Evolutionary conservation across 2,888 invertebrate genomes (phyloP).

Genomic region (Blastobasis adustella): DNA sequence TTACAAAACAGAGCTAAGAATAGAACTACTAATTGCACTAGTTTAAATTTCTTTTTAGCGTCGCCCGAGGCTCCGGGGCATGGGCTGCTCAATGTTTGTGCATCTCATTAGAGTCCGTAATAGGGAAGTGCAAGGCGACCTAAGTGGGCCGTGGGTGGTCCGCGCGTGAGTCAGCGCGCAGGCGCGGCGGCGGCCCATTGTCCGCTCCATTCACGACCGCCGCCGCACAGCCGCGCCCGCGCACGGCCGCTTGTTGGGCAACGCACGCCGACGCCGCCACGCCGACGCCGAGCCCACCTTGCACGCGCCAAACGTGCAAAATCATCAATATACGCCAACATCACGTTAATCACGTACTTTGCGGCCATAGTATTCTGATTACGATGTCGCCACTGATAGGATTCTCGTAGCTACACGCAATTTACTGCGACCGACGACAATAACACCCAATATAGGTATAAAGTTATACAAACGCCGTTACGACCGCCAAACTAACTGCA

Average conservation of each 20-base stretch:
- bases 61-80: background rate
- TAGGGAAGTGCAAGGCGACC: conserved; percentile 15
- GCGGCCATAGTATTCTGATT: too few species aligned
- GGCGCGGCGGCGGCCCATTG: conserved; percentile 29
- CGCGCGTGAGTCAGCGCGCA: conserved; percentile 27
- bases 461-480: too few species aligned
- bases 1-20: too few species aligned
- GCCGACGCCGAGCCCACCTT: background rate
- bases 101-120: conserved; percentile 10
- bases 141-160: conserved; percentile 31
- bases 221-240: conserved; percentile 23
- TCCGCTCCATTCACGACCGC: conserved; percentile 42
- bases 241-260: conserved; percentile 28
- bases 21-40: background rate
- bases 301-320: too few species aligned
- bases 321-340: too few species aligned
- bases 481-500: too few species aligned
- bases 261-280: conserved; percentile 17
- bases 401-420: too few species aligned
- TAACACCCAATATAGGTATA: too few species aligned
- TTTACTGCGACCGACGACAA: too few species aligned
- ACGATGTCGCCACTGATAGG: too few species aligned
- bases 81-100: conserved; percentile 3
- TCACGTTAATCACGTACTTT: too few species aligned
- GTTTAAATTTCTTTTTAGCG: conserved; percentile 6